phyloP scores from a whole-genome alignment of 1,140 invertebrate species.

The Tetranychus urticae region DNA sequence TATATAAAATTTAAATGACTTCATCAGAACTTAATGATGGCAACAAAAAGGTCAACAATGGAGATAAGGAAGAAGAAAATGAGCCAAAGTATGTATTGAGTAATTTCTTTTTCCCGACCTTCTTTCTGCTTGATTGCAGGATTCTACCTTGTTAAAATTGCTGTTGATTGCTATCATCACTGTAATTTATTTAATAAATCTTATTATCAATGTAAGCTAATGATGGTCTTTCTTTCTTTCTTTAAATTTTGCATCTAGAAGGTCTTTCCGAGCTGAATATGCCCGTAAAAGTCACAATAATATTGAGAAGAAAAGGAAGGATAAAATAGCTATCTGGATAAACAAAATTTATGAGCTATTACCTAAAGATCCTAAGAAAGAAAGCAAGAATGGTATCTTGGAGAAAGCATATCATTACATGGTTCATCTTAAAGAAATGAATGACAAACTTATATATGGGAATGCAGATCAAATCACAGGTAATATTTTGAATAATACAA shows the following conservation, averaged over 20 bases:
- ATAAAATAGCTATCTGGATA: conserved; percentile 19
- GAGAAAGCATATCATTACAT: conserved; percentile 20
- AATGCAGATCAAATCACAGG: conserved; percentile 15
- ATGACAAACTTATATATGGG: conserved; percentile 15
- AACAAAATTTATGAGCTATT: conserved; percentile 17
- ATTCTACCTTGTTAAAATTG: too few relatives aligned
- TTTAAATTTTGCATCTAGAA: not conserved
- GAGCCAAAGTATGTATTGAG: too few relatives aligned
- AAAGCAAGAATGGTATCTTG: conserved; percentile 20
- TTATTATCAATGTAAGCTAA: too few relatives aligned
- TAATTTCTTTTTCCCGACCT: too few relatives aligned
- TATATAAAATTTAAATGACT: too few relatives aligned
- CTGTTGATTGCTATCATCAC: too few relatives aligned
- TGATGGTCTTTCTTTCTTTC: too few relatives aligned
- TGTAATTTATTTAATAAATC: too few relatives aligned
- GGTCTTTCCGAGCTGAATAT: not conserved
- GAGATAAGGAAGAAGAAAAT: too few relatives aligned
- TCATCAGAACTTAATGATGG: too few relatives aligned
- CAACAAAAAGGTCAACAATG: too few relatives aligned
- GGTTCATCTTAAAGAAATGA: conserved; percentile 16
- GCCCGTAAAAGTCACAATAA: conserved; percentile 17
- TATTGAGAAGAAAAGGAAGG: conserved; percentile 18
- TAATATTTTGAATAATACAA: conserved; percentile 2
- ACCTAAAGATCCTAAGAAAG: conserved; percentile 9
- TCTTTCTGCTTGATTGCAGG: too few relatives aligned